Evolutionary conservation across 1,140 invertebrate species (phyloP), one percentile per base, ranked within the genome.

Genomic region (Heliothis virescens): DNA sequence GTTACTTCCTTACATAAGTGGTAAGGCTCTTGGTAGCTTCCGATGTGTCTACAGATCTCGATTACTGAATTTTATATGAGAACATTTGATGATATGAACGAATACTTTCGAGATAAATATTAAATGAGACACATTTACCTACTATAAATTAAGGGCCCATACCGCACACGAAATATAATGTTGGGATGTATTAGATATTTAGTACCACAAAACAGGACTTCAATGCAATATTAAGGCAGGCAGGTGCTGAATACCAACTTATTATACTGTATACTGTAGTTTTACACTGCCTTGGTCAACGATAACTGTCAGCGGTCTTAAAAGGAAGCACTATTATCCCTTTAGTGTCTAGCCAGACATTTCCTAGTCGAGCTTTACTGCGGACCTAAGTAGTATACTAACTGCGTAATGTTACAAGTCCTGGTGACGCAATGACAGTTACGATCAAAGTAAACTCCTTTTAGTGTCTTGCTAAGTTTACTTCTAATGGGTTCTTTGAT

Each of bases 321-420:
- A 74, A 82, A 75, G 71, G 57, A 48, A 73, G 72, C 62, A 57
- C 29, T 77, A 83, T 71, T 82, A 82, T 82, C 79, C 82, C 67
- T 82, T 82, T 71, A 80, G 72, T 74, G 77, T 53, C 78, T 76
- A 29, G 50, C 53, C 79, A 80, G 76, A 83, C 85, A 83, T 82
- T 87, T 85, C 87, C 84, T 87, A 80, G 82, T 82, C 41, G 65
- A 82, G 83, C 79, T 83, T 85, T 83, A 85, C 79, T 82, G 83
- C 82, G 76, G 80, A 86, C 85, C 84, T 88, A 83, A 84, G 63
- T 16, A n/a, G 34, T 34, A 34, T 34, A 34, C 34, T 60, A 34
- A 26, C 59, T 60, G 29, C 13, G 59, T 29, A 60, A 12, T 60
- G 29, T 34, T 55, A 69, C 65, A 53, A 16, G 34, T 29, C 34